Evolutionary conservation across 2,797 vertebrate species (phyloP).

Genomic region (Sardinella longiceps): DNA sequence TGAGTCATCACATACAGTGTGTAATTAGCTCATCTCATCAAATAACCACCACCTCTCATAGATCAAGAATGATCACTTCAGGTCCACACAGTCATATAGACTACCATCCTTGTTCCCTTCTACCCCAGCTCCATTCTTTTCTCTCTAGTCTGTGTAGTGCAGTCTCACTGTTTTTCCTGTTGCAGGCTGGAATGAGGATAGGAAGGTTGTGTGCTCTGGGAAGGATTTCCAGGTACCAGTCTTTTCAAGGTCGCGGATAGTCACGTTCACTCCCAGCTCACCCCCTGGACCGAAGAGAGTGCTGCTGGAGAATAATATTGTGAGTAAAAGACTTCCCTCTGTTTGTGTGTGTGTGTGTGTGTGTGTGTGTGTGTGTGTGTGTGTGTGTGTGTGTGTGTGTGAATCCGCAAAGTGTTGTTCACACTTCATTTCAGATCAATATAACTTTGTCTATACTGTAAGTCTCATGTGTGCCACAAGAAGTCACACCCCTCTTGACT

Average conservation of each 20-base stretch:
- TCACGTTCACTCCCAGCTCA: constrained; percentile 65
- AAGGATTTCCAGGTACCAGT: constrained; percentile 70
- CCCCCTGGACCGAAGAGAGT: constrained; percentile 53
- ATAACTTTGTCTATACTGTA: background rate
- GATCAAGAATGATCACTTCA: background rate
- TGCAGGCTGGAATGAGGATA: background rate
- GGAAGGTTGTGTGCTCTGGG: constrained; percentile 63
- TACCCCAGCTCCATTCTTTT: too few relatives aligned
- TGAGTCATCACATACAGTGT: too few relatives aligned
- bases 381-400: background rate
- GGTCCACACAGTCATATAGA: background rate
- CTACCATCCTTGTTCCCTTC: too few relatives aligned
- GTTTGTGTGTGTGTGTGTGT: background rate
- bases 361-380: background rate
- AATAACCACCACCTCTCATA: too few relatives aligned
- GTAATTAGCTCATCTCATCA: too few relatives aligned
- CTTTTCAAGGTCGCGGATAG: constrained; percentile 64
- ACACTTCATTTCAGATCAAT: background rate
- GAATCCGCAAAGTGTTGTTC: background rate
- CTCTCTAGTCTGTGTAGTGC: too few relatives aligned
- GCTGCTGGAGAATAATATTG: constrained; percentile 67
- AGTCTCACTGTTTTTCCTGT: background rate
- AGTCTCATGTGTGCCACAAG: too few relatives aligned
- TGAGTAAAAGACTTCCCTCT: constrained; percentile 56
- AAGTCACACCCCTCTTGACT: too few relatives aligned